Conservation (phyloP, 2,888 invertebrate genomes). For the Chouioia cunea region DNA sequence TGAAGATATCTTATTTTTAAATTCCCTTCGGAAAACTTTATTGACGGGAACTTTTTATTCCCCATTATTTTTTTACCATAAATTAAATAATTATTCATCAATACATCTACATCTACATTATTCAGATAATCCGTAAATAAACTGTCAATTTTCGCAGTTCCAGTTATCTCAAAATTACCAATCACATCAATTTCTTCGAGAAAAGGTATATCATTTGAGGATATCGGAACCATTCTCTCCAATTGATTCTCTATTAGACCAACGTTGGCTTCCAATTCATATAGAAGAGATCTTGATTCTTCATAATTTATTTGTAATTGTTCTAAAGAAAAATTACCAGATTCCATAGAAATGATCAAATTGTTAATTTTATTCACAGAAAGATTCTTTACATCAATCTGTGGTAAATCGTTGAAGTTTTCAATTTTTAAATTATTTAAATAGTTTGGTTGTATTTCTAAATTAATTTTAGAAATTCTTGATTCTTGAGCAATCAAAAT, state of each 20-base stretch:
- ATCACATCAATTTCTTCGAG: constrained; percentile 54
- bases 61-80: constrained; percentile 50
- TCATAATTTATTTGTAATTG: constrained; percentile 53
- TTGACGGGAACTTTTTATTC: constrained; percentile 52
- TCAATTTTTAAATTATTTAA: neutral
- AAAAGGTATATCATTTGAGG: neutral
- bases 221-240: neutral
- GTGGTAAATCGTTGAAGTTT: constrained; percentile 7
- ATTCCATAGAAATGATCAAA: constrained; percentile 2
- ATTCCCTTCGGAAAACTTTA: constrained; percentile 52
- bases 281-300: constrained; percentile 51
- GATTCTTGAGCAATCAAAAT: constrained; percentile 52
- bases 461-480: constrained; percentile 51
- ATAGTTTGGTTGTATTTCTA: constrained; percentile 18
- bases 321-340: constrained; percentile 35
- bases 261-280: constrained; percentile 40
- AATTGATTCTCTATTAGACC: constrained; percentile 18
- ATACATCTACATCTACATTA: constrained; percentile 52
- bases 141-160: constrained; percentile 55
- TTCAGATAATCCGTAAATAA: constrained; percentile 60
- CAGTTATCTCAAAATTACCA: constrained; percentile 61
- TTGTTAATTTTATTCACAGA: constrained; percentile 46
- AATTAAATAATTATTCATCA: constrained; percentile 57
- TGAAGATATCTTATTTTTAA: constrained; percentile 59
- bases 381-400: constrained; percentile 45